phyloP scores from a whole-genome alignment of 2,888 invertebrate species.

The Cataglyphis cursor region DNA sequence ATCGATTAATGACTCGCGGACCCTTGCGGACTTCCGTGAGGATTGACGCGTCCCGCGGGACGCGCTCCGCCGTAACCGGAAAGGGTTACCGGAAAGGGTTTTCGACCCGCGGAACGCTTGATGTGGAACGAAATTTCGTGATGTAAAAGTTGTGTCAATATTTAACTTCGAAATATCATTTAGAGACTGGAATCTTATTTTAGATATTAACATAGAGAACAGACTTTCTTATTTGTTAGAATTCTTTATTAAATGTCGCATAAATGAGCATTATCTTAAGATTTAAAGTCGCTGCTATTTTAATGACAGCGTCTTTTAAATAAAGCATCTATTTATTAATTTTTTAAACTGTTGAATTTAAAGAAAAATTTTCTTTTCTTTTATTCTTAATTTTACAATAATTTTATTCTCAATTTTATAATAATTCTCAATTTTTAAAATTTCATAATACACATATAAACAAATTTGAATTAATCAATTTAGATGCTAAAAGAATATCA shows the following conservation, averaged over 20 bases:
- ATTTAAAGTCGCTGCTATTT: background rate
- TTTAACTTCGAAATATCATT: background rate
- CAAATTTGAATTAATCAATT: background rate
- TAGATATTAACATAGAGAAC: background rate
- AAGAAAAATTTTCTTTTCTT: background rate
- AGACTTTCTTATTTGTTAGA: background rate
- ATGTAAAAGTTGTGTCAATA: background rate
- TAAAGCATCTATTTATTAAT: background rate
- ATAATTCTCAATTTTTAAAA: background rate
- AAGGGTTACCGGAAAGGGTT: conserved; percentile 23
- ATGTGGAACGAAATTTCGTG: conserved; percentile 4
- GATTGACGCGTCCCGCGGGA: conserved; percentile 50
- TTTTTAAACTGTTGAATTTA: background rate
- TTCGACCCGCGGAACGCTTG: background rate
- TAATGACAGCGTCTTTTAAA: background rate
- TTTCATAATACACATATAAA: background rate
- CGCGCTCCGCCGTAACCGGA: conserved; percentile 20
- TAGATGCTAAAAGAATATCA: background rate
- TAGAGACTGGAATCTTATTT: background rate
- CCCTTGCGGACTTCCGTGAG: conserved; percentile 63
- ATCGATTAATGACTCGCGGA: conserved; percentile 81
- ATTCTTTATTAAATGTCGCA: background rate
- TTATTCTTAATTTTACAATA: background rate
- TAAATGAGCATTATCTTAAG: background rate
- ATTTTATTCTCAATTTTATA: background rate